Base-by-base conservation (phyloP, 2,888 invertebrate species). In the Ochropleura leucogaster region DNA sequence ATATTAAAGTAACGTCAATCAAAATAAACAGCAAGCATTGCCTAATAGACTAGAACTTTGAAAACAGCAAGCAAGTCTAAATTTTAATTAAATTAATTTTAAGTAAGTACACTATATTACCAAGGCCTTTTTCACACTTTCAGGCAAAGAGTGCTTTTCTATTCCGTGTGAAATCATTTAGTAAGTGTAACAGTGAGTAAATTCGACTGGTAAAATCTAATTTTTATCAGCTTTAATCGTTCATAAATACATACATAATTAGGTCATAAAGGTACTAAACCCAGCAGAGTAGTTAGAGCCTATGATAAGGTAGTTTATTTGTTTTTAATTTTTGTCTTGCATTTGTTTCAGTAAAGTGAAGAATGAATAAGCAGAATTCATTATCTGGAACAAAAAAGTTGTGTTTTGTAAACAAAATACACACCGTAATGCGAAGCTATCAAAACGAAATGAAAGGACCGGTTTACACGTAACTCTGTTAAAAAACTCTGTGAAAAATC, bases 301-400 rank as follows among this genome's bases (percentile, higher is more conserved):
- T 18, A 3, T 14, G 7, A 18, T 42, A 16, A 47, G 7, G 0
- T 9, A 8, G 5, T 49, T 14, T 10, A 0, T 18, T 30, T 63
- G 0, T 3, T n/a, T 8, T 18, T 5, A 0, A 46, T 8, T 42
- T 77, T 78, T 77, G 71, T 92, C 85, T 74, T 94, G 92, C 89
- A 94, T 90, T 71, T 94, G 83, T 40, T 92, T 90, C 18, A 95
- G 90, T 18, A 95, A 80, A 55, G 94, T 94, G 73, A 93, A 95
- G 82, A 94, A 93, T 4, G 95, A 95, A 79, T 95, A 95, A 4
- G 94, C 91, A 0, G 94, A 89, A 79, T 95, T 94, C 87, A 95
- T 94, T 53, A 95, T 94, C 95, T 95, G 93, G 7, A 62, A 62
- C 62, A 44, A 62, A 62, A 44, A 62, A 0, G n/a, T 40, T 59